Conservation (phyloP, 2,888 invertebrate species). For the Polymixis lichenea region DNA sequence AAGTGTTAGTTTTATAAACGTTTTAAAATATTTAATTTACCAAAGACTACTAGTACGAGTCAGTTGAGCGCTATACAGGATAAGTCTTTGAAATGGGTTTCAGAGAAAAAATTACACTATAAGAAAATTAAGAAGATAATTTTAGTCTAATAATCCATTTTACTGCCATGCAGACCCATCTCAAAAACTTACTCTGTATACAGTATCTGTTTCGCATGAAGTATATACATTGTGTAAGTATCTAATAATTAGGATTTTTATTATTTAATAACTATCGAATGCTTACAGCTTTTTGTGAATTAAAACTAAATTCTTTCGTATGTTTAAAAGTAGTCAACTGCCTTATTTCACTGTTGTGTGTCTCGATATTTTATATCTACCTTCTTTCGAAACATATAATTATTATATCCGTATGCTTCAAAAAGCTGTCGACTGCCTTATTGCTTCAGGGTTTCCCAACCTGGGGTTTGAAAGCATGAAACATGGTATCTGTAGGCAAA, state of each 20-base stretch:
- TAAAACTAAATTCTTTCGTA: conserved; percentile 28
- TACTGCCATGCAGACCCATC: not conserved
- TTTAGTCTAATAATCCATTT: not conserved
- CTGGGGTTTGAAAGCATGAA: not conserved
- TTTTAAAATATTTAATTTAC: not conserved
- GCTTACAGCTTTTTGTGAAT: conserved; percentile 42
- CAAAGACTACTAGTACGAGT: conserved; percentile 38
- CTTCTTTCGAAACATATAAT: conserved; percentile 44
- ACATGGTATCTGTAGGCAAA: not conserved
- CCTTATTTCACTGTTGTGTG: conserved; percentile 59
- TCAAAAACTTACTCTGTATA: conserved; percentile 5
- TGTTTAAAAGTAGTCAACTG: conserved; percentile 60
- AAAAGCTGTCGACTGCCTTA: conserved; percentile 10
- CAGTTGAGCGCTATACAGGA: not conserved
- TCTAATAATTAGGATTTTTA: not conserved
- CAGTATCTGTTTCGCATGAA: conserved; percentile 41
- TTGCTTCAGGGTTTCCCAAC: conserved; percentile 36
- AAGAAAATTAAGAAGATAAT: not conserved
- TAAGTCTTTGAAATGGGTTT: conserved; percentile 15
- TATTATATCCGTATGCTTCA: conserved; percentile 43
- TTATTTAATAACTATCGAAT: conserved; percentile 26
- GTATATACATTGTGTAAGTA: conserved; percentile 7
- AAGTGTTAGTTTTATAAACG: not conserved
- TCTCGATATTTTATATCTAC: conserved; percentile 48
- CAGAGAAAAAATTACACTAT: not conserved